phyloP scores from a whole-genome alignment of 2,113 vertebrate genomes.

The Apodemus sylvaticus region DNA sequence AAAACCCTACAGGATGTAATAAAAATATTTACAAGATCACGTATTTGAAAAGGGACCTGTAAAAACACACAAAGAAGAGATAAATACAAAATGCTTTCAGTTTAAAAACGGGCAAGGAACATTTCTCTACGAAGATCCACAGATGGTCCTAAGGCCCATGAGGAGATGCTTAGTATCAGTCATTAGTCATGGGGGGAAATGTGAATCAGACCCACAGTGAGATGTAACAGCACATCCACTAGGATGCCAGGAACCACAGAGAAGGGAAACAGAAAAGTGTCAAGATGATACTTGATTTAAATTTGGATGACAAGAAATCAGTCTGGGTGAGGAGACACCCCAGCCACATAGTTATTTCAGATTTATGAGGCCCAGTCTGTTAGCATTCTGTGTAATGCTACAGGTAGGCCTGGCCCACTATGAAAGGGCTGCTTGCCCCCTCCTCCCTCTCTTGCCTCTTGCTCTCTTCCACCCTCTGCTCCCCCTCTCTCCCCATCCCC shows the following conservation, averaged over 20 bases:
- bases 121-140: not conserved
- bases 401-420: too few species aligned
- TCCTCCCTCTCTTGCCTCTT: too few species aligned
- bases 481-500: too few species aligned
- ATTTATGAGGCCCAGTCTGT: not conserved
- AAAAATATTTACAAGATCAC: not conserved
- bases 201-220: not conserved
- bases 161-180: not conserved
- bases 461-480: too few species aligned
- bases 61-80: not conserved
- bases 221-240: not conserved
- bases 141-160: not conserved
- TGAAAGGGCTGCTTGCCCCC: too few species aligned
- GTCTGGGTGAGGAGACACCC: not conserved
- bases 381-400: too few species aligned
- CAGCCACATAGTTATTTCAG: not conserved
- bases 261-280: not conserved
- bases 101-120: not conserved
- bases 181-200: not conserved
- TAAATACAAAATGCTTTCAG: not conserved
- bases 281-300: not conserved
- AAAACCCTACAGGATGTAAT: not conserved
- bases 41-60: not conserved
- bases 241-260: not conserved
- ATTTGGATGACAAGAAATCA: not conserved